Base-by-base conservation (phyloP, 2,888 invertebrate species). In the Entomobrya proxima region DNA sequence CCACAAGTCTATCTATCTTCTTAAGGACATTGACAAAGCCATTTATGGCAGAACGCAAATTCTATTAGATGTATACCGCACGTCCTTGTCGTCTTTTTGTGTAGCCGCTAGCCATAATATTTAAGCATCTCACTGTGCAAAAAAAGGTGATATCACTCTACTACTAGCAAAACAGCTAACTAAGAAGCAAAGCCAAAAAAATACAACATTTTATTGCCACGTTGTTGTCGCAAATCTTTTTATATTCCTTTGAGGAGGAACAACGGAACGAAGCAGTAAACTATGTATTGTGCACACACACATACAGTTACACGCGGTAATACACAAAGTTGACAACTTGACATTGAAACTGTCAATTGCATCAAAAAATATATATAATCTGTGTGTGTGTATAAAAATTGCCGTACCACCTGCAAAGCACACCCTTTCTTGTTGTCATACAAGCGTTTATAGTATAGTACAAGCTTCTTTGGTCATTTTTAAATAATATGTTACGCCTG, bases 261-360 rank as follows among this genome's bases (percentile, higher is more conserved):
- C 50, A 32, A 47, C n/a, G n/a, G n/a, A n/a, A n/a, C n/a, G n/a
- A n/a, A n/a, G n/a, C n/a, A n/a, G n/a, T n/a, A n/a, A n/a, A n/a
- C n/a, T n/a, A n/a, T n/a, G n/a, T n/a, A n/a, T n/a, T n/a, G n/a
- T n/a, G n/a, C n/a, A n/a, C n/a, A n/a, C n/a, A n/a, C n/a, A 9
- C 32, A 13, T 47, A 18, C 27, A 47, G 24, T 35, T 74, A 55
- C n/a, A 35, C 3, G 47, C 13, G 15, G 3, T 7, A 15, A 9
- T 47, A 27, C 47, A 69, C 44, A 69, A 69, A 52, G 74, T 76
- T 82, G 79, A 77, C 84, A 44, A 84, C 69, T 52, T 78, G 84
- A 85, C 85, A 85, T 85, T 85, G 85, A 79, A 85, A 58, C 74
- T 85, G 85, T 85, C 85, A 85, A 74, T 85, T 79, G 79, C 47